These are phyloP conservation scores for Hydrozoanthus tunicans DNA, from an alignment of 64 coral and sea anemone species.

Conservation along the genomic window DNA sequence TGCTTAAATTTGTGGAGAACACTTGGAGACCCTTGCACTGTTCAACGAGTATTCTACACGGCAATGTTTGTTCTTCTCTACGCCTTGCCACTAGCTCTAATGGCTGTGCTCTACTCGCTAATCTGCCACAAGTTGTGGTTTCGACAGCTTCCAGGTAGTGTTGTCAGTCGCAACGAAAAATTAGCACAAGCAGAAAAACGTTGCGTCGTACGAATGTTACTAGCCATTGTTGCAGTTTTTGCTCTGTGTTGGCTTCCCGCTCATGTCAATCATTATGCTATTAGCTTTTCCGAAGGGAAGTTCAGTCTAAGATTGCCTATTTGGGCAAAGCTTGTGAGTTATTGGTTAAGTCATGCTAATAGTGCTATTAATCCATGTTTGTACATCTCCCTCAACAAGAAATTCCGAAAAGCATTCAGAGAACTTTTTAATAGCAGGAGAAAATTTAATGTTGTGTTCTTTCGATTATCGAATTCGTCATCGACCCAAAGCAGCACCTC, in stretches of 20 bases:
- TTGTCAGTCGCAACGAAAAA: constrained; percentile 14
- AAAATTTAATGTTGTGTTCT: neutral
- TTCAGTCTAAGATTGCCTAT: neutral
- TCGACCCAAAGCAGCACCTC: neutral
- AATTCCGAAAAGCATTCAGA: constrained; percentile 9
- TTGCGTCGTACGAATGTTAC: constrained; percentile 15
- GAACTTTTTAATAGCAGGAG: constrained; percentile 4
- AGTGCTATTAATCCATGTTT: constrained; percentile 38
- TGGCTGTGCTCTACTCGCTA: constrained; percentile 18
- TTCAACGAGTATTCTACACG: constrained; percentile 6
- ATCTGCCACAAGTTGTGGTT: constrained; percentile 34
- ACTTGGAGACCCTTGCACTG: neutral
- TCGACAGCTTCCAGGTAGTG: constrained; percentile 28
- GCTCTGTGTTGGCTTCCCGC: constrained; percentile 36
- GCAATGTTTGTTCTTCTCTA: constrained; percentile 32
- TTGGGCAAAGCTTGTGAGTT: constrained; percentile 2
- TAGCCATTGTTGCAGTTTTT: constrained; percentile 11
- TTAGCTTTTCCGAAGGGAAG: neutral
- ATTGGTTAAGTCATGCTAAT: constrained; percentile 21
- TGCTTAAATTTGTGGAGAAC: neutral
- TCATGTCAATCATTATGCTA: constrained; percentile 3
- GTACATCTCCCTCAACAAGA: constrained; percentile 27
- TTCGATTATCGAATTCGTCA: neutral
- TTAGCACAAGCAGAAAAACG: constrained; percentile 21
- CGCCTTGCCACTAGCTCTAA: neutral